A percentile compares a stretch with the other conserved stretches of the same genome.
Evolutionary conservation across 2,888 invertebrate genomes (phyloP).

Genomic region (Nipponacmea schrenckii): DNA sequence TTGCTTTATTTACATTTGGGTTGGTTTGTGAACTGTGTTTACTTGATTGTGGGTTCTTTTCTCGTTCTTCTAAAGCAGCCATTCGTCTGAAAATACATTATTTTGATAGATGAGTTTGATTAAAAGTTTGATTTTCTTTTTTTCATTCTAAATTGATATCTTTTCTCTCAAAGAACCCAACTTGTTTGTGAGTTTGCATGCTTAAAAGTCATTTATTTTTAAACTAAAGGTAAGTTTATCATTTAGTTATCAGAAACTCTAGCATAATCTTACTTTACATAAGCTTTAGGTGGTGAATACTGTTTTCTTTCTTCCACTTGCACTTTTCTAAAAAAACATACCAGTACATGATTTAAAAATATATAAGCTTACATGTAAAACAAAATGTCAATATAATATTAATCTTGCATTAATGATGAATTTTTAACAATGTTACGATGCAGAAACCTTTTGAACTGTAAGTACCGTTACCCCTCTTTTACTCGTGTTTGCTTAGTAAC

Average conservation of each 20-base stretch:
- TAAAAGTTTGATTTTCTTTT: neutral
- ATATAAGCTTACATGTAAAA: too few relatives aligned
- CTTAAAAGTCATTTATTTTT: too few relatives aligned
- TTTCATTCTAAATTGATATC: neutral
- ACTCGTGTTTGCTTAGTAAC: too few relatives aligned
- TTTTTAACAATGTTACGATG: too few relatives aligned
- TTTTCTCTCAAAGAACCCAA: neutral
- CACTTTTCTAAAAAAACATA: constrained; percentile 41
- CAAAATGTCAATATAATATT: neutral
- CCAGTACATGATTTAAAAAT: too few relatives aligned
- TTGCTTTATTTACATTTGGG: constrained; percentile 23
- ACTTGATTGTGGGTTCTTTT: constrained; percentile 23
- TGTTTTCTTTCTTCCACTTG: constrained; percentile 37
- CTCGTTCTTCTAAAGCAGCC: constrained; percentile 50
- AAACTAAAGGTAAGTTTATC: too few relatives aligned
- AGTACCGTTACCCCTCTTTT: too few relatives aligned
- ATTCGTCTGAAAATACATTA: constrained; percentile 41
- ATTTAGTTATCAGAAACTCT: too few relatives aligned
- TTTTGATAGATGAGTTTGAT: neutral
- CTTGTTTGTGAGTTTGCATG: too few relatives aligned
- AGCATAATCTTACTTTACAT: constrained; percentile 45
- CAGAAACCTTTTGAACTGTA: too few relatives aligned
- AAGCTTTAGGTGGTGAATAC: constrained; percentile 54
- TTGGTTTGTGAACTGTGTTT: constrained; percentile 15
- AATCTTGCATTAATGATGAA: neutral